Conservation (phyloP, 2,888 invertebrate species). For the Venusia cambrica region DNA sequence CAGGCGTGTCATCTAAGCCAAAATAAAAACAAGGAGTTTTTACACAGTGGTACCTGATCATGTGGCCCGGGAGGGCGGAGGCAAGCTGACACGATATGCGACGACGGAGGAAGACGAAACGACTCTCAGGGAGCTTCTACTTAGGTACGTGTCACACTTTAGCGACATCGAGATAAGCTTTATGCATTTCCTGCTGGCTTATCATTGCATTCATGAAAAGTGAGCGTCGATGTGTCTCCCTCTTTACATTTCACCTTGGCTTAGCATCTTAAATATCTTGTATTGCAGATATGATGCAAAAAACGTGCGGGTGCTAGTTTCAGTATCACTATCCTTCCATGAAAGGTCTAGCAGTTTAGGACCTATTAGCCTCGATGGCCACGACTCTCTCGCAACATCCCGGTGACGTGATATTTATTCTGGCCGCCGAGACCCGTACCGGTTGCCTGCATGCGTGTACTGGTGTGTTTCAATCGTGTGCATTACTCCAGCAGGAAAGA, state of each 20-base stretch:
- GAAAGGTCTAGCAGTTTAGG: conserved; percentile 57
- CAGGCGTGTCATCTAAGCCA: conserved; percentile 14
- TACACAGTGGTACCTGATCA: conserved; percentile 78
- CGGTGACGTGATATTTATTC: conserved; percentile 16
- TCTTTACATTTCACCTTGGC: conserved; percentile 56
- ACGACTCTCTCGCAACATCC: conserved; percentile 36
- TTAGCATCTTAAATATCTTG: conserved; percentile 74
- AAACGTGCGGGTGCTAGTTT: conserved; percentile 47
- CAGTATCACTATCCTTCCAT: conserved; percentile 50
- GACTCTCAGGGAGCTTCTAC: conserved; percentile 96
- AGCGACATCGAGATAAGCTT: conserved; percentile 61
- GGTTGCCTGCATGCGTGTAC: conserved; percentile 66
- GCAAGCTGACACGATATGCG: conserved; percentile 88
- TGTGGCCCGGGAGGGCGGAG: conserved; percentile 80
- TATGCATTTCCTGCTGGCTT: conserved; percentile 69
- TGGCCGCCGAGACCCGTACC: conserved; percentile 23
- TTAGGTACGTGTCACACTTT: conserved; percentile 86
- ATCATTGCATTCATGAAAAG: conserved; percentile 49
- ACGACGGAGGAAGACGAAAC: conserved; percentile 95
- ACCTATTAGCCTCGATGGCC: conserved; percentile 70
- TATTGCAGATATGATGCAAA: conserved; percentile 72
- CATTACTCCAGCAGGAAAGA: too few species aligned
- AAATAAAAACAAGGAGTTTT: conserved; percentile 70
- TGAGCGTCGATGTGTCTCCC: conserved; percentile 37
- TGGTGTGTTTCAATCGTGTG: too few species aligned